Conservation (phyloP, 2,888 invertebrate genomes). For the Eretmocerus hayati region DNA sequence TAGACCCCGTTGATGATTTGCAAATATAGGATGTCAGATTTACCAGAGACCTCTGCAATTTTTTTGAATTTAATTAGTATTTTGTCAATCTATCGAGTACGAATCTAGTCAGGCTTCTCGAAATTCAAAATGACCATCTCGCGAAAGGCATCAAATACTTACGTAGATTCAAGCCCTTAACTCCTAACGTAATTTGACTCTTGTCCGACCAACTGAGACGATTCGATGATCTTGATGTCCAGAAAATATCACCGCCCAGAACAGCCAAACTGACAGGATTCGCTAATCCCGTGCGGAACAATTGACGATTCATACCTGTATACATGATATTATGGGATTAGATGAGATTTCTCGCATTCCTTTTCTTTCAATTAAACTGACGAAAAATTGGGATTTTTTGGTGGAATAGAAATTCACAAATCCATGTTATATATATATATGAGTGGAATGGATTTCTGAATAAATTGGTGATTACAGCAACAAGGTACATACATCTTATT, state of each 20-base stretch:
- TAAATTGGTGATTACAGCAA: background rate
- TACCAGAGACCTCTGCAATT: slow-evolving; percentile 32
- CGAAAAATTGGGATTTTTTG: no score
- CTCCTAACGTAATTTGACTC: slow-evolving; percentile 37
- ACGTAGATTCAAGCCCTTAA: slow-evolving; percentile 45
- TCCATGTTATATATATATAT: no score
- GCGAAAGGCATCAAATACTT: no score
- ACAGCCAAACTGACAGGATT: slow-evolving; percentile 55
- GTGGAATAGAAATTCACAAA: no score
- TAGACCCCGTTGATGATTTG: slow-evolving; percentile 48
- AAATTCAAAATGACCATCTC: no score
- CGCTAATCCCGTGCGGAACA: slow-evolving; percentile 39
- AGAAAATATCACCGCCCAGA: slow-evolving; percentile 61
- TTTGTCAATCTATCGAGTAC: background rate
- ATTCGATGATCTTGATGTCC: slow-evolving; percentile 56
- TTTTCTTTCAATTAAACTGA: background rate
- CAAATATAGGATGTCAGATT: slow-evolving; percentile 47
- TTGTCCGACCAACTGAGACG: slow-evolving; percentile 58
- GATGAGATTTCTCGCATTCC: background rate
- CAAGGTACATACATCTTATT: background rate
- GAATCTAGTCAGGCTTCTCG: background rate
- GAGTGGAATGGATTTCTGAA: no score
- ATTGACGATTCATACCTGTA: slow-evolving; percentile 28
- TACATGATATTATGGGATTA: background rate
- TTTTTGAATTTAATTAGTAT: background rate